Evolutionary conservation across 2,888 invertebrate genomes (phyloP).

Genomic region (Allolobophora icterica): DNA sequence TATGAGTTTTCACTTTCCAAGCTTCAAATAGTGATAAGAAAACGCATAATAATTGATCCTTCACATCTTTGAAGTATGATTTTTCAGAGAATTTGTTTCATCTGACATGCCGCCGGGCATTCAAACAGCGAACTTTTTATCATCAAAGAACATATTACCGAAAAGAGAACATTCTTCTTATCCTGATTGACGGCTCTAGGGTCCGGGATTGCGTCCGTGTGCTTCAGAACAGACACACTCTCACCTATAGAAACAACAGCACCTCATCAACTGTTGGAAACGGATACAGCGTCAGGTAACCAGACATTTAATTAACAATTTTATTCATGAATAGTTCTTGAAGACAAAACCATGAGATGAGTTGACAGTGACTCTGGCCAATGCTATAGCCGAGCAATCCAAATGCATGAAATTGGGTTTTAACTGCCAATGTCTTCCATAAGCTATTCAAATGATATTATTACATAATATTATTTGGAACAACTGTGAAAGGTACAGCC

Average conservation of each 20-base stretch:
- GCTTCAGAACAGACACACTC: constrained; percentile 98
- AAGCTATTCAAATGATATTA: too few species aligned
- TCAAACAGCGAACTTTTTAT: constrained; percentile 48
- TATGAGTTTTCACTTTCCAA: too few species aligned
- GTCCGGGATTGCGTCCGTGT: constrained; percentile 96
- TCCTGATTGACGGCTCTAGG: constrained; percentile 99
- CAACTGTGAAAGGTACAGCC: not conserved
- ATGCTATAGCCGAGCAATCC: too few species aligned
- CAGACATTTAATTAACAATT: not conserved
- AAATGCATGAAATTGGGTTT: too few species aligned
- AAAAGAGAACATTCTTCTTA: constrained; percentile 99
- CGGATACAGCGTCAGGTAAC: not conserved
- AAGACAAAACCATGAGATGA: too few species aligned
- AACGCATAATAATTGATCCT: not conserved
- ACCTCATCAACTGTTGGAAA: not conserved
- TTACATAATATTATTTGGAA: too few species aligned
- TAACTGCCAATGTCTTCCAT: too few species aligned
- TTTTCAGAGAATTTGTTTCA: not conserved
- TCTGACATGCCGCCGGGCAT: not conserved
- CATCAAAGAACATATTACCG: constrained; percentile 66
- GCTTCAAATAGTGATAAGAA: not conserved
- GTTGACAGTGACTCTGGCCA: too few species aligned
- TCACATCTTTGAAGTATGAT: not conserved
- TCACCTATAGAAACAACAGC: constrained; percentile 73
- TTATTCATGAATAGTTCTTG: not conserved